A percentile compares a stretch with the other conserved stretches of the same genome.
Evolutionary conservation across 2,113 vertebrate species (phyloP).

Genomic region (Bubo scandiacus): DNA sequence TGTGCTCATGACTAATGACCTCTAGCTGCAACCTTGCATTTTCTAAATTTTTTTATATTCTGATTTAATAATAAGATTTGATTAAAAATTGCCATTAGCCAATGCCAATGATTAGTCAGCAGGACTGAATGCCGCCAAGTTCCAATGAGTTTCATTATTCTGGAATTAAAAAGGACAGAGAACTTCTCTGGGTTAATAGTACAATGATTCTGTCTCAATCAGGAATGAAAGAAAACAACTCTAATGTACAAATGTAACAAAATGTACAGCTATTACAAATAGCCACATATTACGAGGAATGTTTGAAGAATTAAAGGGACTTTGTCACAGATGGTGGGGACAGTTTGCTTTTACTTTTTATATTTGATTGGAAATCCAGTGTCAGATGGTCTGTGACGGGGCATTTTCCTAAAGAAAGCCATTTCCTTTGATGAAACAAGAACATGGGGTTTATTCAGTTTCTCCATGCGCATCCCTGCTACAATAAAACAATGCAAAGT

Average conservation of each 20-base stretch:
- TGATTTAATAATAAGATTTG: conserved; percentile 69
- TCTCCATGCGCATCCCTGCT: conserved; percentile 15
- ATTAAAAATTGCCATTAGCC: conserved; percentile 64
- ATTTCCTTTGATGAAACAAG: not conserved
- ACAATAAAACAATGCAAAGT: conserved; percentile 52
- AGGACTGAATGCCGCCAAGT: conserved; percentile 43
- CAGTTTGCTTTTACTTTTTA: conserved; percentile 30
- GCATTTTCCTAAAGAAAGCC: conserved; percentile 6
- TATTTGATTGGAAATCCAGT: conserved; percentile 28
- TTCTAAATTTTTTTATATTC: conserved; percentile 57
- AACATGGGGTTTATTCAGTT: not conserved
- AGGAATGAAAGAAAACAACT: conserved; percentile 47
- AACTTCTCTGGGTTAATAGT: conserved; percentile 57
- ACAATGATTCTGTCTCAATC: conserved; percentile 30
- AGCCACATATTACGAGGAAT: not conserved
- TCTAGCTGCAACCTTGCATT: conserved; percentile 59
- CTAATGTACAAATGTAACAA: conserved; percentile 13
- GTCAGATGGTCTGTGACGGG: conserved; percentile 31
- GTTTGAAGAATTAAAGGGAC: conserved; percentile 36
- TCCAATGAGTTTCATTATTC: conserved; percentile 56
- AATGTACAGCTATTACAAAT: conserved; percentile 12
- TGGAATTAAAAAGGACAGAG: conserved; percentile 58
- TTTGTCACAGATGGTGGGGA: conserved; percentile 30
- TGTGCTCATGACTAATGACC: conserved; percentile 63
- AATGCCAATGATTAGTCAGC: conserved; percentile 62